phyloP scores from a whole-genome alignment of 2,888 invertebrate species.

The Pilophorus perplexus region DNA sequence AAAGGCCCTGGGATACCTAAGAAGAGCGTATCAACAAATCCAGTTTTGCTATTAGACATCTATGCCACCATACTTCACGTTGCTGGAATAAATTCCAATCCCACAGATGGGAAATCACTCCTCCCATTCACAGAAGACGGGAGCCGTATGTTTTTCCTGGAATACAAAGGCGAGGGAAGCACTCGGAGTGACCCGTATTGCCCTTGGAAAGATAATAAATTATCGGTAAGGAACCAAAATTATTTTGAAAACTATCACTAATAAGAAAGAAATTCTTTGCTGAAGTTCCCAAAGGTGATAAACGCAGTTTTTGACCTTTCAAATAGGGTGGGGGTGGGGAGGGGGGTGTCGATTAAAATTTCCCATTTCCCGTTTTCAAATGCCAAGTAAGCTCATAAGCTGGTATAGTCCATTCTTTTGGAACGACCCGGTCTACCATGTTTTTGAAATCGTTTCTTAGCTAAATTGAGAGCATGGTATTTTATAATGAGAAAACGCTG shows the following conservation, averaged over 20 bases:
- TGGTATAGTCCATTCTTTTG: too few species aligned
- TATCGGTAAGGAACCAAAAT: slow-evolving; percentile 67
- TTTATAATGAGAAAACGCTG: too few species aligned
- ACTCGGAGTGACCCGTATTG: slow-evolving; percentile 59
- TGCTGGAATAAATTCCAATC: slow-evolving; percentile 56
- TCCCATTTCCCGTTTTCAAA: too few species aligned
- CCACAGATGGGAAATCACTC: slow-evolving; percentile 63
- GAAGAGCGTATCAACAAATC: slow-evolving; percentile 56
- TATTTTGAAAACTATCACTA: too few species aligned
- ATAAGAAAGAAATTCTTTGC: too few species aligned
- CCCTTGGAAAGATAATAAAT: slow-evolving; percentile 61
- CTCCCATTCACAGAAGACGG: slow-evolving; percentile 51
- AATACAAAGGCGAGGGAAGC: slow-evolving; percentile 78
- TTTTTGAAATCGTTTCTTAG: too few species aligned
- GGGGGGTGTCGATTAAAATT: too few species aligned
- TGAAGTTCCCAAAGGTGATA: too few species aligned
- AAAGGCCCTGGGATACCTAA: slow-evolving; percentile 67
- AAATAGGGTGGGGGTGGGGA: too few species aligned
- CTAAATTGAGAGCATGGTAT: too few species aligned
- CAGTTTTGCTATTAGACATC: slow-evolving; percentile 75
- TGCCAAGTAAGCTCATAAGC: too few species aligned
- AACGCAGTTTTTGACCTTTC: background rate
- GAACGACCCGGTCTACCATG: too few species aligned
- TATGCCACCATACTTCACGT: slow-evolving; percentile 78
- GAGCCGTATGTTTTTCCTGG: slow-evolving; percentile 64